phyloP scores from a whole-genome alignment of 2,797 vertebrate genomes.

The Lacerta agilis region DNA sequence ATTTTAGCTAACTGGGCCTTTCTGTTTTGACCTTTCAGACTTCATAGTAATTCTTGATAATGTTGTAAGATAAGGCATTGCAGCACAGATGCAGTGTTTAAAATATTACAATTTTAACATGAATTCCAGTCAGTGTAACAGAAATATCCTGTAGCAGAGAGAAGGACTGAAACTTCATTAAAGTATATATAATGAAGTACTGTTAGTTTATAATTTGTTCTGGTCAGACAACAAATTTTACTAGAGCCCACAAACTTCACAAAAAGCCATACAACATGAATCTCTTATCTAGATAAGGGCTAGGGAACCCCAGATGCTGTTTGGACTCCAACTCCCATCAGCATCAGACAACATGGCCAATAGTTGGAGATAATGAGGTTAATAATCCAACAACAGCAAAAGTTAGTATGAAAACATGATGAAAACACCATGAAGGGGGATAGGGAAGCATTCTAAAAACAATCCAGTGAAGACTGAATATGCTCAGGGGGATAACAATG shows the following conservation, averaged over 20 bases:
- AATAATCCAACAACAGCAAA: background rate
- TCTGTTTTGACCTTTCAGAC: background rate
- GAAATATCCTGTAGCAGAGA: background rate
- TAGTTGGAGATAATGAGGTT: too few relatives aligned
- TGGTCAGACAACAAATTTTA: background rate
- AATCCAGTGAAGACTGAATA: too few relatives aligned
- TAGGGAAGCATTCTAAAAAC: too few relatives aligned
- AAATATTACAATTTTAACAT: background rate
- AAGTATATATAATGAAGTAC: background rate
- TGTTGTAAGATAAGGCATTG: background rate
- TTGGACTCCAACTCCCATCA: too few relatives aligned
- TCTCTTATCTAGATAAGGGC: background rate
- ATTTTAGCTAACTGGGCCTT: background rate
- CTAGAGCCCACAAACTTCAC: background rate
- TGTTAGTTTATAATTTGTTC: background rate
- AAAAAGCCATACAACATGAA: background rate
- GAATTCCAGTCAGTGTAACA: background rate
- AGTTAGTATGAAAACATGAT: background rate
- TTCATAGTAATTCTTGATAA: background rate
- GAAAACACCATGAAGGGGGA: background rate
- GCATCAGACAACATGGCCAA: too few relatives aligned
- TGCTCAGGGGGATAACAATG: too few relatives aligned
- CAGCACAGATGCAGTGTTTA: background rate
- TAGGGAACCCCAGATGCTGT: too few relatives aligned
- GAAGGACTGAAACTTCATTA: background rate